Conservation (phyloP, 2,113 vertebrate genomes). For the Nematolebias whitei region DNA sequence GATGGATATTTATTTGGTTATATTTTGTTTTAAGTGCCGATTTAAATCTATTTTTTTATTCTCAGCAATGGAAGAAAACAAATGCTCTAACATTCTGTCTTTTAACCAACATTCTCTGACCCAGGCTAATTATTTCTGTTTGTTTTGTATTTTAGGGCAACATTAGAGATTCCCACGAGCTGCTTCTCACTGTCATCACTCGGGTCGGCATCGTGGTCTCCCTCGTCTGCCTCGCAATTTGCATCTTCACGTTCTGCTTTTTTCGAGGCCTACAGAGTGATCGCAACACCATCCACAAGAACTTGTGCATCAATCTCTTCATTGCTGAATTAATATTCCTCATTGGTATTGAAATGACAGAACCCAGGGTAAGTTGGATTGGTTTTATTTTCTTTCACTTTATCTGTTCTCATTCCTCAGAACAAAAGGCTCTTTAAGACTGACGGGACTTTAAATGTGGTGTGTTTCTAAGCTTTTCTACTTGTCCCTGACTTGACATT, state of each 20-base stretch:
- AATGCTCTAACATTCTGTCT: neutral
- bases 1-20: too few relatives aligned
- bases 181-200: conserved; percentile 94
- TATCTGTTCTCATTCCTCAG: conserved; percentile 33
- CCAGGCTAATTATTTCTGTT: conserved; percentile 33
- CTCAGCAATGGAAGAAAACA: neutral
- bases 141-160: conserved; percentile 79
- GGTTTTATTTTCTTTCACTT: conserved; percentile 48
- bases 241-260: conserved; percentile 99
- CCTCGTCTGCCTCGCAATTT: conserved; percentile 94
- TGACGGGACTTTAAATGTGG: conserved; percentile 65
- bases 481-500: conserved; percentile 61
- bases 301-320: conserved; percentile 98
- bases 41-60: too few relatives aligned
- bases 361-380: conserved; percentile 86
- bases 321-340: conserved; percentile 98
- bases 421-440: conserved; percentile 62
- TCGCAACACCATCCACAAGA: conserved; percentile 99
- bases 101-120: conserved; percentile 27
- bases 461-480: conserved; percentile 65
- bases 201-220: conserved; percentile 96
- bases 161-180: conserved; percentile 83
- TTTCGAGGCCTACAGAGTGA: conserved; percentile 98
- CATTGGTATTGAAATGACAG: conserved; percentile 96
- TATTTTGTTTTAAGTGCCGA: too few relatives aligned